These are phyloP conservation scores for Drosophila bocqueti DNA, from an alignment of 1,140 invertebrate genomes.

Conservation along the genomic window DNA sequence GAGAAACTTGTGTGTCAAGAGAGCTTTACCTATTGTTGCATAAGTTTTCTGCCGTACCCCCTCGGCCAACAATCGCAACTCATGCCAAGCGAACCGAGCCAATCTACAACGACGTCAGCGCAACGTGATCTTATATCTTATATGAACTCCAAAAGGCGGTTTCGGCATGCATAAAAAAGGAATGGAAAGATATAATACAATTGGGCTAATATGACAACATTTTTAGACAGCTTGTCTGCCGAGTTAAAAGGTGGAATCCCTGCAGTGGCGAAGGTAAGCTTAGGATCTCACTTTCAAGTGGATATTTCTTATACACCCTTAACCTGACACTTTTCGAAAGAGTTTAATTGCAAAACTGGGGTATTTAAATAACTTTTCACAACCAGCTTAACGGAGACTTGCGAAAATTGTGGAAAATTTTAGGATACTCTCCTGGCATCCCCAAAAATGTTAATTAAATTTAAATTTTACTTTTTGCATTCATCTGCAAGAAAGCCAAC, in stretches of 20 bases:
- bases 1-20: conserved; percentile 76
- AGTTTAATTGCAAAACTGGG: background rate
- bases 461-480: conserved; percentile 68
- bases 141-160: conserved; percentile 54
- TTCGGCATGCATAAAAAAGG: conserved; percentile 36
- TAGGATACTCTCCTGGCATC: conserved; percentile 36
- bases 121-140: conserved; percentile 59
- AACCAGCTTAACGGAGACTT: background rate
- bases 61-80: background rate
- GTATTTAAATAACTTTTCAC: background rate
- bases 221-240: conserved; percentile 61
- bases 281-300: background rate
- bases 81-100: conserved; percentile 21
- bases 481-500: conserved; percentile 58
- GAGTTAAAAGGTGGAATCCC: conserved; percentile 44
- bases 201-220: conserved; percentile 66
- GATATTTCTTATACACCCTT: background rate
- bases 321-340: background rate
- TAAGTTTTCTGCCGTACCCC: conserved; percentile 40
- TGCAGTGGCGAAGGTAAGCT: conserved; percentile 17
- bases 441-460: conserved; percentile 70
- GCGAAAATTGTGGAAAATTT: background rate
- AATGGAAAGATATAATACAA: conserved; percentile 44
- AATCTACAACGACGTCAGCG: conserved; percentile 48
- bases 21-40: conserved; percentile 70